A percentile compares a stretch with the other conserved stretches of the same genome.
Evolutionary conservation across 2,113 vertebrate species (phyloP).

Genomic region (Vireo altiloquus): DNA sequence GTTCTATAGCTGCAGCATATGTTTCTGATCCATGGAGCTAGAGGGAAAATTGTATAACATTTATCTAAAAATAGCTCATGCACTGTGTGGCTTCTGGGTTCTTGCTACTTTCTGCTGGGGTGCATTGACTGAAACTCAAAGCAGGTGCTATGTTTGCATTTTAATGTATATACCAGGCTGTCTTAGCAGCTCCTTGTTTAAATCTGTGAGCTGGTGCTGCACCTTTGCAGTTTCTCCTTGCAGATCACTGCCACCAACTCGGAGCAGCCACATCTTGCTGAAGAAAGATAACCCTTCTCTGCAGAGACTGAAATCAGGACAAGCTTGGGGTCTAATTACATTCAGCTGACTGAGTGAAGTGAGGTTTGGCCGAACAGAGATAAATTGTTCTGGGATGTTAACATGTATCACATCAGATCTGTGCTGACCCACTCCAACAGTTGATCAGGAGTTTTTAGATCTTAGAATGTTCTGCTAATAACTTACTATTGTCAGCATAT

Average conservation of each 20-base stretch:
- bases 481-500: slow-evolving; percentile 6
- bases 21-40: slow-evolving; percentile 19
- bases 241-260: neutral
- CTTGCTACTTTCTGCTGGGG: neutral
- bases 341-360: slow-evolving; percentile 9
- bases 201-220: neutral
- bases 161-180: neutral
- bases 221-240: neutral
- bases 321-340: neutral
- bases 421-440: neutral
- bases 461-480: neutral
- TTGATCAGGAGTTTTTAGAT: neutral
- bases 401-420: neutral
- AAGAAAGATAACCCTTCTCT: neutral
- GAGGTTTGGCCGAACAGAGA: neutral
- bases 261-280: neutral
- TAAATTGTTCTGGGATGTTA: slow-evolving; percentile 16
- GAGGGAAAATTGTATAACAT: neutral
- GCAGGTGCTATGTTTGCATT: neutral
- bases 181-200: neutral
- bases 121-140: neutral
- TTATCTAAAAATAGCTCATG: neutral
- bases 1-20: neutral
- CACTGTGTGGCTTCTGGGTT: neutral
- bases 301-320: neutral